Evolutionary conservation across 2,888 invertebrate species (phyloP), one percentile per base, ranked within the genome.

Genomic region (Dolichomitus sp.): DNA sequence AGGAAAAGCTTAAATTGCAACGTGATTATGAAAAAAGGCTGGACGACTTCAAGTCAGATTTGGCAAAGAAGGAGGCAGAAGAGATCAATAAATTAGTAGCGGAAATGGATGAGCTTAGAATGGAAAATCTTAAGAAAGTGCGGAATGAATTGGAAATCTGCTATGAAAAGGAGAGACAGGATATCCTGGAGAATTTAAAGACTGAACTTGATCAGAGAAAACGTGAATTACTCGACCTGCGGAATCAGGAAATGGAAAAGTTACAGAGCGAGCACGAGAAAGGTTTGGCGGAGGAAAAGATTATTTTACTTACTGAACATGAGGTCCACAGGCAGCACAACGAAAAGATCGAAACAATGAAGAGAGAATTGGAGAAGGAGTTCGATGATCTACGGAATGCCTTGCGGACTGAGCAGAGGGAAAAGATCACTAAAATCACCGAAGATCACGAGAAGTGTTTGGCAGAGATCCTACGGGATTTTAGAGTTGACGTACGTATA

Each of bases 401-500:
- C 17, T 52, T 94, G 11, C 87, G 90, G 27, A 33, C 81, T 1
- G 88, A 93, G 63, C 93, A 94, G 66, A 88, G 91, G 33, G 92
- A 92, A 59, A 93, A 92, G 69, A 87, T 93, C 5, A 86, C 89
- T 0, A 92, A 93, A 82, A 91, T 93, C n/a, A 94, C 91, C 0
- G 92, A 93, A n/a, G 93, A 93, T 69, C 93, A 94, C 80, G 93
- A 93, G 54, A 92, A 92, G 76, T 91, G 91, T 75, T 87, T 93
- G 37, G 91, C 92, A 2, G 92, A 93, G 59, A 91, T 93, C 27
- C 83, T 91, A 7, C 88, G 90, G 77, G 96, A 96, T 88, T 96
- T 96, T 88, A 95, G 95, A 89, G 95, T 95, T 73, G 96, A 96
- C 94, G 96, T 96, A 90, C 89, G 93, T 91, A 86, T 66, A 17